These are phyloP conservation scores for Polydrusus cervinus DNA, from an alignment of 2,888 invertebrate genomes.

Conservation along the genomic window DNA sequence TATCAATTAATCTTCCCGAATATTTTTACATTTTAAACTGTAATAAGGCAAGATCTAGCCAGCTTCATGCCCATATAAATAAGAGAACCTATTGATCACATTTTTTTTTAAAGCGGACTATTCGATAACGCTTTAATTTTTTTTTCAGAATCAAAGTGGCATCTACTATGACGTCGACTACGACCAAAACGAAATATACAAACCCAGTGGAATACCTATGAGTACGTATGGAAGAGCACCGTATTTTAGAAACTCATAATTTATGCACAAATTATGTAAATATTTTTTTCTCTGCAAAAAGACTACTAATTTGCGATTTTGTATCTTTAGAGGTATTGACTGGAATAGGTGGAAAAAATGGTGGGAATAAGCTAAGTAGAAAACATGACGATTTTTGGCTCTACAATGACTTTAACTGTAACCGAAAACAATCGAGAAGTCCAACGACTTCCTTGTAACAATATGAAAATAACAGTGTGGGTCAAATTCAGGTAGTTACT, in stretches of 20 bases:
- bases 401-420: constrained; percentile 49
- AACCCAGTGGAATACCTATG: constrained; percentile 83
- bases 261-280: constrained; percentile 37
- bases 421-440: constrained; percentile 40
- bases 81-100: no score
- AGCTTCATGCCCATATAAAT: no score
- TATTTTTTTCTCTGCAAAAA: constrained; percentile 15
- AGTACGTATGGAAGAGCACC: constrained; percentile 87
- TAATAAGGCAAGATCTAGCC: no score
- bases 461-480: not conserved
- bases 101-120: no score
- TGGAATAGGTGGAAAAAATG: constrained; percentile 40
- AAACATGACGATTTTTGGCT: constrained; percentile 49
- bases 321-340: constrained; percentile 49
- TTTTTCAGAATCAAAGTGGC: constrained; percentile 87
- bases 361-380: constrained; percentile 39
- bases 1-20: no score
- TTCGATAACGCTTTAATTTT: no score
- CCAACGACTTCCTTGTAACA: constrained; percentile 46
- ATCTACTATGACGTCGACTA: constrained; percentile 94
- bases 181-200: constrained; percentile 77
- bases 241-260: constrained; percentile 73
- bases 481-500: no score
- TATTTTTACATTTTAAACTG: no score
- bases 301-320: constrained; percentile 34